phyloP scores from a whole-genome alignment of 2,888 invertebrate genomes.

The Oxystoma pomonae region DNA sequence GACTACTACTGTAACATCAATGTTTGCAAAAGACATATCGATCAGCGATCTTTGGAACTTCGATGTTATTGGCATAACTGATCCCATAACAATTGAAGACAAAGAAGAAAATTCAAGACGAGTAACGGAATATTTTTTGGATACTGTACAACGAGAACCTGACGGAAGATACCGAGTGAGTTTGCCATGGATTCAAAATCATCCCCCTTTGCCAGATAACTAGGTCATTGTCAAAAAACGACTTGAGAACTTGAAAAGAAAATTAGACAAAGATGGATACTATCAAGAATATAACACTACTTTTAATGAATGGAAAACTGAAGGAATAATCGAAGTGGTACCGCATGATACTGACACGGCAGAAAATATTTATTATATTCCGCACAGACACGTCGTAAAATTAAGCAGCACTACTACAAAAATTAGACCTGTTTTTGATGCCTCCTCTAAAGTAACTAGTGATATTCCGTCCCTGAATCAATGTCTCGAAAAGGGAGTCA shows the following conservation, averaged over 20 bases:
- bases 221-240: slow-evolving; percentile 18
- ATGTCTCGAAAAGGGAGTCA: slow-evolving; percentile 24
- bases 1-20: neutral
- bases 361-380: slow-evolving; percentile 10
- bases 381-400: slow-evolving; percentile 13
- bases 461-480: slow-evolving; percentile 30
- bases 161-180: slow-evolving; percentile 24
- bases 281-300: slow-evolving; percentile 10
- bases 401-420: neutral
- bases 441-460: slow-evolving; percentile 25
- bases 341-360: neutral
- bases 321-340: slow-evolving; percentile 22
- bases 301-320: slow-evolving; percentile 18
- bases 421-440: slow-evolving; percentile 32
- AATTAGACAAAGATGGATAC: neutral
- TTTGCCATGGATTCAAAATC: slow-evolving; percentile 20
- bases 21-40: neutral
- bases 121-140: slow-evolving; percentile 16
- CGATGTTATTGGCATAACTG: neutral
- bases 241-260: slow-evolving; percentile 9
- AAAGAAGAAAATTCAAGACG: slow-evolving; percentile 4
- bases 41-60: neutral
- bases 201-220: slow-evolving; percentile 17
- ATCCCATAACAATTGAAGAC: neutral
- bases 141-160: slow-evolving; percentile 13